These are phyloP conservation scores for Diorhabda elongata DNA, from an alignment of 1,140 invertebrate species.

Conservation along the genomic window DNA sequence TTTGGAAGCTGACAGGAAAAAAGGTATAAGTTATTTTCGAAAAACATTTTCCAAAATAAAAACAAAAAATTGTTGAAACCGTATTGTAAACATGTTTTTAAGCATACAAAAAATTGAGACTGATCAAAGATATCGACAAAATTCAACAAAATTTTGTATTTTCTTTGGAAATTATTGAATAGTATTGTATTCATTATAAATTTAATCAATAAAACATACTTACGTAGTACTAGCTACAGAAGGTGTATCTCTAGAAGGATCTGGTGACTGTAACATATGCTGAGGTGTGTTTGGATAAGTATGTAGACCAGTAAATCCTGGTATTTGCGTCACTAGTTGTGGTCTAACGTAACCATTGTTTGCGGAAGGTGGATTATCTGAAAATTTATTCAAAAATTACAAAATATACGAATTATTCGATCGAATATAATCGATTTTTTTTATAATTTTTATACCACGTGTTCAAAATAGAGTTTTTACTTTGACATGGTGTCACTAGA, in stretches of 20 bases:
- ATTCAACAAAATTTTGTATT: too few relatives aligned
- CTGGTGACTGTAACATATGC: constrained; percentile 62
- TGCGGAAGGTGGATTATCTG: constrained; percentile 63
- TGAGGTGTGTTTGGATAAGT: constrained; percentile 59
- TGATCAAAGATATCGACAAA: too few relatives aligned
- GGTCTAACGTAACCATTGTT: constrained; percentile 87
- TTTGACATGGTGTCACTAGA: too few relatives aligned
- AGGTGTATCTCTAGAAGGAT: constrained; percentile 66
- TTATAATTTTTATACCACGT: too few relatives aligned
- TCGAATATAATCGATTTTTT: too few relatives aligned
- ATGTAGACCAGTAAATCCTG: constrained; percentile 58
- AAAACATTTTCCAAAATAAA: too few relatives aligned
- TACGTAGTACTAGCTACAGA: constrained; percentile 53
- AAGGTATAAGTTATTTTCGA: constrained; percentile 5
- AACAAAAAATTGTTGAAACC: too few relatives aligned
- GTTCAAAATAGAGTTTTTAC: too few relatives aligned
- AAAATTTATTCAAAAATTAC: neutral
- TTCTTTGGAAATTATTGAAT: too few relatives aligned
- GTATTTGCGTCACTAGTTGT: constrained; percentile 77
- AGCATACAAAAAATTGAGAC: too few relatives aligned
- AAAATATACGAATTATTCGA: neutral
- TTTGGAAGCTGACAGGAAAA: constrained; percentile 39
- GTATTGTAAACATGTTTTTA: too few relatives aligned
- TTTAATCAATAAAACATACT: neutral
- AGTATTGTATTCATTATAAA: too few relatives aligned